Evolutionary conservation across 2,797 vertebrate species (phyloP).

Genomic region (Typhlichthys eigenmanni): DNA sequence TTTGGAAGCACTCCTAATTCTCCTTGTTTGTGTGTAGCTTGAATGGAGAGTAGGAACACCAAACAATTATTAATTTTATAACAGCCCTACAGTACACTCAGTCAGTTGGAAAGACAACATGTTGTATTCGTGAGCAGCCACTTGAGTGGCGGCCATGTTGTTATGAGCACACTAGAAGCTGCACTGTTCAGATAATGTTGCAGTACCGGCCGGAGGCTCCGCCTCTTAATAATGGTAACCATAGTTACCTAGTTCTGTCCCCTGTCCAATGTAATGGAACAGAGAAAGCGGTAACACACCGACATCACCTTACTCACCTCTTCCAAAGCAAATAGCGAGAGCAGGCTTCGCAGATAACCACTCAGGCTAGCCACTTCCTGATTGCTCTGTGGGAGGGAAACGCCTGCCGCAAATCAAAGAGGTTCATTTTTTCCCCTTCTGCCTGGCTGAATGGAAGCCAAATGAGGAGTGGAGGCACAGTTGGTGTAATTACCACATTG

Average conservation of each 20-base stretch:
- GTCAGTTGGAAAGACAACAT: background rate
- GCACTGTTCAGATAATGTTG: too few species aligned
- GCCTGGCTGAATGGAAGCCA: constrained; percentile 39
- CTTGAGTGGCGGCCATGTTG: background rate
- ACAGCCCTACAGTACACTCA: too few species aligned
- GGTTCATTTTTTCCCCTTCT: constrained; percentile 6
- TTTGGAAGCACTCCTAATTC: too few species aligned
- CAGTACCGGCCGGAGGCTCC: too few species aligned
- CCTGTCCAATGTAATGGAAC: too few species aligned
- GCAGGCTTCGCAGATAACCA: constrained; percentile 3
- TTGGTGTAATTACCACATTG: constrained; percentile 62
- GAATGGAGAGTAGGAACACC: too few species aligned
- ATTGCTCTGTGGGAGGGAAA: constrained; percentile 24
- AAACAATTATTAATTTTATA: too few species aligned
- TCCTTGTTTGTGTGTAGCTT: too few species aligned
- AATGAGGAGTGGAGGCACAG: constrained; percentile 43
- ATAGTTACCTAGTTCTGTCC: too few species aligned
- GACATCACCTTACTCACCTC: background rate
- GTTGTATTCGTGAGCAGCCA: background rate
- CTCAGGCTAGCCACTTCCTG: constrained; percentile 20
- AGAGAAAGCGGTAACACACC: background rate
- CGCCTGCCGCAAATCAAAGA: constrained; percentile 37
- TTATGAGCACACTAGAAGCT: background rate
- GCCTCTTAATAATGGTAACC: too few species aligned
- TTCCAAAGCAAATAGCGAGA: constrained; percentile 13